Percentiles rank a stretch among this genome's conserved stretches.
Conservation (phyloP, 1,140 invertebrate species). For the Lutraria rhynchaena region DNA sequence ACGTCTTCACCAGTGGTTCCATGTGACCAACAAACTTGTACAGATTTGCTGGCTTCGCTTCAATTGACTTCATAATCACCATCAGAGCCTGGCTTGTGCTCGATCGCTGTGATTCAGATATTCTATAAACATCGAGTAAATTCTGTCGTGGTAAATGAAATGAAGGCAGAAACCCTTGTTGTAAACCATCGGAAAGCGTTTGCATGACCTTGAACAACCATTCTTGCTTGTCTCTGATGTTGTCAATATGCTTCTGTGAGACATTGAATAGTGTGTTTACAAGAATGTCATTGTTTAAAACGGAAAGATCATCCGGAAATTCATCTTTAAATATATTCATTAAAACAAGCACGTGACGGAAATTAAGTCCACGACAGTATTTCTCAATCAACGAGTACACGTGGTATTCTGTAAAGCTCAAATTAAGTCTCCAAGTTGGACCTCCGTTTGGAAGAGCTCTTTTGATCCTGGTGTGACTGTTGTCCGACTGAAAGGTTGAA, state of each 20-base stretch:
- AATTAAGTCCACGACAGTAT: constrained; percentile 47
- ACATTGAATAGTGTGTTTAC: constrained; percentile 50
- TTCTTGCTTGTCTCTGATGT: not conserved
- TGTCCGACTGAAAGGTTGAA: constrained; percentile 28
- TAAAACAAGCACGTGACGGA: constrained; percentile 38
- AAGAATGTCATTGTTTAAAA: constrained; percentile 48
- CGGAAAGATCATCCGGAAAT: not conserved
- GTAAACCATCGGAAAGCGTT: constrained; percentile 8
- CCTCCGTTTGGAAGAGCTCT: constrained; percentile 26
- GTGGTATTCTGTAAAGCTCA: constrained; percentile 50
- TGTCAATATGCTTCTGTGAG: constrained; percentile 48
- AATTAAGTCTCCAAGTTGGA: constrained; percentile 41
- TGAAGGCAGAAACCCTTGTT: constrained; percentile 31
- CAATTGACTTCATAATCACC: constrained; percentile 6
- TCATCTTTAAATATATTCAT: constrained; percentile 41
- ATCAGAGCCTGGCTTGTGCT: constrained; percentile 6
- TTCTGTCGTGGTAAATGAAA: constrained; percentile 46
- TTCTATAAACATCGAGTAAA: constrained; percentile 29
- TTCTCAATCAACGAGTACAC: constrained; percentile 52
- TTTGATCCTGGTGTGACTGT: not conserved
- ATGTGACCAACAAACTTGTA: constrained; percentile 20
- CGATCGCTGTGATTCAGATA: not conserved
- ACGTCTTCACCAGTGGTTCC: not conserved
- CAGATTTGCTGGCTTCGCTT: not conserved
- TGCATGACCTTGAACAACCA: constrained; percentile 43